phyloP scores from a whole-genome alignment of 2,797 vertebrate species.

The Pantherophis alleghaniensis region DNA sequence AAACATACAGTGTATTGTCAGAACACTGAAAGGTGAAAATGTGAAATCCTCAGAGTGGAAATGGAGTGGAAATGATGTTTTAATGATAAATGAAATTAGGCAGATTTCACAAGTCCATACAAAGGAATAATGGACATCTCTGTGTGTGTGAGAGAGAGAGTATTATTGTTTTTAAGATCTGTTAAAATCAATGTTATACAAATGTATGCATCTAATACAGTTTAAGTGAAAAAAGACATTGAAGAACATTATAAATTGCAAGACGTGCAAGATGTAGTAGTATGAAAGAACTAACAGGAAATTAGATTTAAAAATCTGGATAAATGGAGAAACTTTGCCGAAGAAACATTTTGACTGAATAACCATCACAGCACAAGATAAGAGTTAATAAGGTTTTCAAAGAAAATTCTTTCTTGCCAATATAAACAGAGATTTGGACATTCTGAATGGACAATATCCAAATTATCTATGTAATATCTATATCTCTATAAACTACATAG shows the following conservation, averaged over 20 bases:
- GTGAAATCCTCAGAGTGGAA: not conserved
- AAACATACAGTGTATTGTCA: not conserved
- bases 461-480: not conserved
- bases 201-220: not conserved
- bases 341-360: not conserved
- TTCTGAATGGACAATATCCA: not conserved
- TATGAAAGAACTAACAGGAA: not conserved
- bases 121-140: not conserved
- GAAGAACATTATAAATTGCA: not conserved
- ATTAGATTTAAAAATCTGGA: not conserved
- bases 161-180: not conserved
- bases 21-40: not conserved
- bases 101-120: not conserved
- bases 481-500: not conserved
- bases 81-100: not conserved
- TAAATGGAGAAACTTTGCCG: not conserved
- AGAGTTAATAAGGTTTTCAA: not conserved
- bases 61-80: not conserved
- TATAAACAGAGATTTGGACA: not conserved
- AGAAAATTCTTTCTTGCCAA: not conserved
- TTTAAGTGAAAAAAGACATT: not conserved
- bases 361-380: not conserved
- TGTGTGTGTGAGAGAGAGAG: not conserved
- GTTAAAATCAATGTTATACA: not conserved
- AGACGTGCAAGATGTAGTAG: not conserved